Evolutionary conservation across 2,888 invertebrate genomes (phyloP).

Genomic region (Deilephila porcellus): DNA sequence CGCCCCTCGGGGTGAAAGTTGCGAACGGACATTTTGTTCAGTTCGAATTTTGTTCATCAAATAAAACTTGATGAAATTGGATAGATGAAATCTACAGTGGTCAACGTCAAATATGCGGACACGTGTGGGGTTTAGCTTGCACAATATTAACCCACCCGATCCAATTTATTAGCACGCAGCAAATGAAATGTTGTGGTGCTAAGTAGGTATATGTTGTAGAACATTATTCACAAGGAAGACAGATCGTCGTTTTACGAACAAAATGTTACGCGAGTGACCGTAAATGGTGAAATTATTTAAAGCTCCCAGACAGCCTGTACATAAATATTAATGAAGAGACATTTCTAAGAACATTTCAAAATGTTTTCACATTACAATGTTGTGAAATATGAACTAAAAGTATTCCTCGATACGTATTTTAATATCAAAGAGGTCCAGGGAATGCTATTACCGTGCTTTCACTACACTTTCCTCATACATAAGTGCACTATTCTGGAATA

Average conservation of each 20-base stretch:
- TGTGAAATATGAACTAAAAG: slow-evolving; percentile 17
- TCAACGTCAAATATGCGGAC: slow-evolving; percentile 30
- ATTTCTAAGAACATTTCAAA: slow-evolving; percentile 33
- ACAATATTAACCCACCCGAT: not conserved
- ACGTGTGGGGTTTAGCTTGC: not conserved
- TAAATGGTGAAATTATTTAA: slow-evolving; percentile 16
- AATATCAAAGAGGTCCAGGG: slow-evolving; percentile 15
- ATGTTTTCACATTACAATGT: slow-evolving; percentile 29
- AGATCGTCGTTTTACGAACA: slow-evolving; percentile 29
- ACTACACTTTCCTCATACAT: slow-evolving; percentile 4
- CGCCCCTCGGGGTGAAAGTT: slow-evolving; percentile 41
- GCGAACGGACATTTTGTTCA: slow-evolving; percentile 34
- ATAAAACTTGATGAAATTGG: slow-evolving; percentile 38
- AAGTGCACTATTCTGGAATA: slow-evolving; percentile 8
- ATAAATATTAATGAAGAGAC: slow-evolving; percentile 28
- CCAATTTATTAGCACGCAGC: not conserved
- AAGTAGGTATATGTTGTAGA: not conserved
- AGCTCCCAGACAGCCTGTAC: not conserved
- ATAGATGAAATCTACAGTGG: slow-evolving; percentile 32
- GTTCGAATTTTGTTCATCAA: slow-evolving; percentile 35
- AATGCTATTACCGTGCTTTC: slow-evolving; percentile 17
- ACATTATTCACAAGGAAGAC: not conserved
- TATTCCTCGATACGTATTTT: slow-evolving; percentile 21
- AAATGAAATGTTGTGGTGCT: not conserved
- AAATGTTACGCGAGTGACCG: slow-evolving; percentile 22